A percentile compares a stretch with the other conserved stretches of the same genome.
phyloP scores from a whole-genome alignment of 2,888 invertebrate species.

The Plebejus melissa region DNA sequence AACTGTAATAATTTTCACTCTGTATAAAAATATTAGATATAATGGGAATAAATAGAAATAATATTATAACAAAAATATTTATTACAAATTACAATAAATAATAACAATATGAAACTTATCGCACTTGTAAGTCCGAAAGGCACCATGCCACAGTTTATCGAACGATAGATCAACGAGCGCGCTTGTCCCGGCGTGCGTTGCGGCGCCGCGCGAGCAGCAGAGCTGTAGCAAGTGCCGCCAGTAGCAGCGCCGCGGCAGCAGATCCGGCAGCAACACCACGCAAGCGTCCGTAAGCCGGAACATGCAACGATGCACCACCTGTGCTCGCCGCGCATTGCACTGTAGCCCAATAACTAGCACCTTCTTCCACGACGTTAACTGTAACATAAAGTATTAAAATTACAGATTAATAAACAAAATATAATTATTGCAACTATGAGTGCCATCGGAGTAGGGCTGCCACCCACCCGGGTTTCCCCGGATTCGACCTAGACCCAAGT shows the following conservation, averaged over 20 bases:
- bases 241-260: slow-evolving; percentile 83
- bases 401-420: neutral
- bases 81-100: slow-evolving; percentile 30
- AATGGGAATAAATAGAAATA: neutral
- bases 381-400: slow-evolving; percentile 39
- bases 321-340: slow-evolving; percentile 82
- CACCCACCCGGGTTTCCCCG: no score
- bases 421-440: neutral
- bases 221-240: slow-evolving; percentile 81
- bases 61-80: slow-evolving; percentile 9
- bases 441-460: neutral
- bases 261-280: slow-evolving; percentile 85
- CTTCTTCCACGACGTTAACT: slow-evolving; percentile 86
- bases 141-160: slow-evolving; percentile 6
- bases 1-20: no score
- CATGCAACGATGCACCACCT: slow-evolving; percentile 80
- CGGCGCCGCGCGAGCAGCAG: slow-evolving; percentile 67
- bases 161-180: slow-evolving; percentile 41
- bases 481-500: no score
- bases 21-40: no score
- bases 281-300: slow-evolving; percentile 85
- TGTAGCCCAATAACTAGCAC: slow-evolving; percentile 85
- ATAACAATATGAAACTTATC: slow-evolving; percentile 20
- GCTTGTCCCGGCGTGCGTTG: slow-evolving; percentile 39
- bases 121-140: slow-evolving; percentile 17